Percentiles rank a stretch among this genome's conserved stretches.
Evolutionary conservation across 2,797 vertebrate species (phyloP).

Genomic region (Petrocephalus schoutedeni): DNA sequence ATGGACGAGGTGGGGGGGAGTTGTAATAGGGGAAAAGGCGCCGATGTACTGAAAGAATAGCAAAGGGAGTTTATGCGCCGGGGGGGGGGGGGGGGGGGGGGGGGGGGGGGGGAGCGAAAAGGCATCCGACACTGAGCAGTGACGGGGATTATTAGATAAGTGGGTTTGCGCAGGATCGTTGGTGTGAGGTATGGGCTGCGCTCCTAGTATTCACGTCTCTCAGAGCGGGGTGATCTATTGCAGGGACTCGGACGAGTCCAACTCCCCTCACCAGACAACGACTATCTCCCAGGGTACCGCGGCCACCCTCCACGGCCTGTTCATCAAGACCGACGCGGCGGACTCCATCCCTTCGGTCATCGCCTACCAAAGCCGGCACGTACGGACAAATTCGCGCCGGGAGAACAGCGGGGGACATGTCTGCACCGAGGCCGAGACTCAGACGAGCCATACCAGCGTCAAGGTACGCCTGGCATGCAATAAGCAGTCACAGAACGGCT

Average conservation of each 20-base stretch:
- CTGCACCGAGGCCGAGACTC: constrained; percentile 78
- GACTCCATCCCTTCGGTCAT: constrained; percentile 76
- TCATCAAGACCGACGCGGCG: constrained; percentile 85
- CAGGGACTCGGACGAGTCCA: constrained; percentile 92
- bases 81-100: constrained; percentile 33
- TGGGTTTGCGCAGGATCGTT: constrained; percentile 36
- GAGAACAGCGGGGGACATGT: constrained; percentile 55
- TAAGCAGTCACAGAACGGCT: not conserved
- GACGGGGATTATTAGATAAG: constrained; percentile 34
- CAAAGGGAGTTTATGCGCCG: constrained; percentile 38
- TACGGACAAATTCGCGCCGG: constrained; percentile 59
- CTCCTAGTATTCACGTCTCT: constrained; percentile 95
- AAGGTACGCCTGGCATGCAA: constrained; percentile 62
- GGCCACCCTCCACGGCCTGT: constrained; percentile 78
- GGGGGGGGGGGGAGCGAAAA: constrained; percentile 34
- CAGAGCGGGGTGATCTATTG: constrained; percentile 98
- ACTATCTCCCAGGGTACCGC: constrained; percentile 80
- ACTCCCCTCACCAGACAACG: constrained; percentile 82
- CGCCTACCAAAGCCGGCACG: constrained; percentile 73
- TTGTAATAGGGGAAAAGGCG: constrained; percentile 37
- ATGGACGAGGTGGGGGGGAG: constrained; percentile 39
- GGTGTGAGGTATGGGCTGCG: constrained; percentile 83
- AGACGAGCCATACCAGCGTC: constrained; percentile 73
- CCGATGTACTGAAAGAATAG: constrained; percentile 41
- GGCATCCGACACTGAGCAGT: constrained; percentile 31